Conservation (phyloP, 2,888 invertebrate genomes). For the Gryllus longicercus region DNA sequence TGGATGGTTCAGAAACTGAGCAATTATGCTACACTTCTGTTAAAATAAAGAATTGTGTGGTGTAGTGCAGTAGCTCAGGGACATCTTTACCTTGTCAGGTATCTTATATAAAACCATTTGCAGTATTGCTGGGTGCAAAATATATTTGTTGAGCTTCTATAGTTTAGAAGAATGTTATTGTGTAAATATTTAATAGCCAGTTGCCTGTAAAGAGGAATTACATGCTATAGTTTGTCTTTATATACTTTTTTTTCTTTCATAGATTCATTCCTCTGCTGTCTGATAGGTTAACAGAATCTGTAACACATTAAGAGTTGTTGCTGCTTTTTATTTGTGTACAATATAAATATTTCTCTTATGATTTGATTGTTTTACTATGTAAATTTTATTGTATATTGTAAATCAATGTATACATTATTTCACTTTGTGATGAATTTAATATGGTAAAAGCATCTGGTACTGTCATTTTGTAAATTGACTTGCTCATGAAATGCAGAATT, state of each 20-base stretch:
- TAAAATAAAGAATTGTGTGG: neutral
- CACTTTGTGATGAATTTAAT: neutral
- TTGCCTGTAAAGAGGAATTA: neutral
- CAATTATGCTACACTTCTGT: neutral
- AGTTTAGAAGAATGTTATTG: slow-evolving; percentile 3
- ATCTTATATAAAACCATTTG: neutral
- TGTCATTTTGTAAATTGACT: no score
- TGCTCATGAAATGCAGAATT: no score
- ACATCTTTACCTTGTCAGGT: neutral
- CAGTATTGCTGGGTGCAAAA: neutral
- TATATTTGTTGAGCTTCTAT: neutral
- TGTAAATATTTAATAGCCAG: neutral
- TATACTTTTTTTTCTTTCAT: no score
- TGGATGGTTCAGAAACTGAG: neutral
- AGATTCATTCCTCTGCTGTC: no score
- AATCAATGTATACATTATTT: neutral
- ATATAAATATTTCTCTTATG: neutral
- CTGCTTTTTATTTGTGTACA: neutral
- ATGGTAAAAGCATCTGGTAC: no score
- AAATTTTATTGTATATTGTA: neutral
- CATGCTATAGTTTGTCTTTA: neutral
- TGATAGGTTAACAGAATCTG: no score
- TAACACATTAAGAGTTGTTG: neutral
- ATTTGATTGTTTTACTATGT: neutral
- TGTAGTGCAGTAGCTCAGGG: neutral